Percentiles rank a stretch among this genome's conserved stretches.
phyloP scores from a whole-genome alignment of 2,888 invertebrate genomes.

The Rhopalosiphum nymphaeae region DNA sequence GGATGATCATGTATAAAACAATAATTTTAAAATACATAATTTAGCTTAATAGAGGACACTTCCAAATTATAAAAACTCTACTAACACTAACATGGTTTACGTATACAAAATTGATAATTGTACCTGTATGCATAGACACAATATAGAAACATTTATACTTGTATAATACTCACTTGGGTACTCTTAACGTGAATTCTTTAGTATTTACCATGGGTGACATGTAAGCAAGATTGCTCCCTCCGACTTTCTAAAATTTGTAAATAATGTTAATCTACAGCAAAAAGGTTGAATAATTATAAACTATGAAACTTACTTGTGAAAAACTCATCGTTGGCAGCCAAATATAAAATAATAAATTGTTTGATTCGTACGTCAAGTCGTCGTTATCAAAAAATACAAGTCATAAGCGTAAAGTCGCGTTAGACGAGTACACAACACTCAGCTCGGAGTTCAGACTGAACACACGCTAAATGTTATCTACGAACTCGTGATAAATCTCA shows the following conservation, averaged over 20 bases:
- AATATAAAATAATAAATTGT: neutral
- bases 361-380: neutral
- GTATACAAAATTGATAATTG: neutral
- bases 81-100: neutral
- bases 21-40: neutral
- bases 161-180: conserved; percentile 30
- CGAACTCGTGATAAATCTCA: neutral
- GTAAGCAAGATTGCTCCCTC: neutral
- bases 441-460: neutral
- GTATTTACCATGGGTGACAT: neutral
- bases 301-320: conserved; percentile 10
- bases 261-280: neutral
- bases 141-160: neutral
- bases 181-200: conserved; percentile 36
- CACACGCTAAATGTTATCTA: neutral
- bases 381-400: neutral
- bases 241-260: neutral
- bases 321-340: conserved; percentile 17
- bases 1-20: neutral
- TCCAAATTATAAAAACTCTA: neutral
- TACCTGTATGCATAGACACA: neutral
- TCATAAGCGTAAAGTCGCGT: neutral
- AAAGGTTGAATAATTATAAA: neutral
- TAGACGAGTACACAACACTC: neutral
- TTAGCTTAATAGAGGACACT: neutral